phyloP scores from a whole-genome alignment of 2,113 vertebrate species.

The Urocynchramus pylzowi region DNA sequence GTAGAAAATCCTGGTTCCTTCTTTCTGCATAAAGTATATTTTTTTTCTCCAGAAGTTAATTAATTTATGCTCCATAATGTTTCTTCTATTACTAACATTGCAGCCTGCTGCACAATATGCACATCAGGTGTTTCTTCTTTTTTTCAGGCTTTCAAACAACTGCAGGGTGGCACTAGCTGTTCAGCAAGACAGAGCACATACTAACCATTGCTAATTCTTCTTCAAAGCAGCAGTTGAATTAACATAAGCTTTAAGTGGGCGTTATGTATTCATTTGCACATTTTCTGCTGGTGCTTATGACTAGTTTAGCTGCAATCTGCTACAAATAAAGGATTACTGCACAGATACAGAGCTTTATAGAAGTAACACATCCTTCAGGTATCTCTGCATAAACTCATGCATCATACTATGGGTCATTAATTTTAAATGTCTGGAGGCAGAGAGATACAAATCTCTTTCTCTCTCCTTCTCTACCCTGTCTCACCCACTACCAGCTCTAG shows the following conservation, averaged over 20 bases:
- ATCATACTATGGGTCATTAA: not conserved
- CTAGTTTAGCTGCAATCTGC: conserved; percentile 1
- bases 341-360: not conserved
- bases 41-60: not conserved
- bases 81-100: not conserved
- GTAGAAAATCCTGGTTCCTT: not conserved
- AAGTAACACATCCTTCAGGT: not conserved
- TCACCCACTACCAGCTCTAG: not conserved
- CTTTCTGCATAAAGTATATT: not conserved
- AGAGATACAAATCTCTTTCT: not conserved
- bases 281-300: conserved; percentile 15
- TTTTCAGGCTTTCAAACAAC: not conserved
- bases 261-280: conserved; percentile 39
- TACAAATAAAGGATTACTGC: not conserved
- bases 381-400: not conserved
- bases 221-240: conserved; percentile 14
- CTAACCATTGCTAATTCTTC: not conserved
- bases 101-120: not conserved
- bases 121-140: not conserved
- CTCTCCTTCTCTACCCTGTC: not conserved
- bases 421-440: not conserved
- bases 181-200: not conserved
- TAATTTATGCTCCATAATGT: not conserved
- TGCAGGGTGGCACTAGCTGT: not conserved
- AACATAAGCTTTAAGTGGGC: conserved; percentile 3